Evolutionary conservation across 2,888 invertebrate species (phyloP).

Genomic region (Tachina fera): DNA sequence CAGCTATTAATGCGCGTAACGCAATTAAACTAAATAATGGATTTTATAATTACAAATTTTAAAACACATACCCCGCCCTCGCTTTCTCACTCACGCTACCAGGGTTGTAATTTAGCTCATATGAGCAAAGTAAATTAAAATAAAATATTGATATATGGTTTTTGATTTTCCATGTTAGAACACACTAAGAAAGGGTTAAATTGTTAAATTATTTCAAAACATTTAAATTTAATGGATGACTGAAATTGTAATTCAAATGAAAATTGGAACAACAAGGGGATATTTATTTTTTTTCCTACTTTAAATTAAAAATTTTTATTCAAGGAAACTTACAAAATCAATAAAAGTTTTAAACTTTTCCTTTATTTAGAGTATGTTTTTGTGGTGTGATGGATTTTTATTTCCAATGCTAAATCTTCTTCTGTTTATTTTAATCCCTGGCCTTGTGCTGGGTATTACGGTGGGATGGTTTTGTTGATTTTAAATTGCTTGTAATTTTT

Average conservation of each 20-base stretch:
- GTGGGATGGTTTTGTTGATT: slow-evolving; percentile 31
- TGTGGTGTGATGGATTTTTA: slow-evolving; percentile 23
- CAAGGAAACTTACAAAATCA: slow-evolving; percentile 44
- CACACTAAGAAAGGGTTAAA: slow-evolving; percentile 67
- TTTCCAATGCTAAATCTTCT: slow-evolving; percentile 26
- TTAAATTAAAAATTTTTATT: slow-evolving; percentile 10
- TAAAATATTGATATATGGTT: slow-evolving; percentile 60
- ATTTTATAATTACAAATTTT: slow-evolving; percentile 71
- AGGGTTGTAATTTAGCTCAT: not conserved
- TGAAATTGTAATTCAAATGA: not conserved
- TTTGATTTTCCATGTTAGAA: slow-evolving; percentile 44
- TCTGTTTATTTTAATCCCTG: slow-evolving; percentile 43
- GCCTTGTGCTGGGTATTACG: slow-evolving; percentile 60
- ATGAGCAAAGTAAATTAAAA: slow-evolving; percentile 7
- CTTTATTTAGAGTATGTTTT: not conserved
- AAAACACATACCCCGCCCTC: slow-evolving; percentile 1
- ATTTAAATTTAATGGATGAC: slow-evolving; percentile 72
- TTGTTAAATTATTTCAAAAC: slow-evolving; percentile 74
- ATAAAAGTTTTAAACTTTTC: slow-evolving; percentile 1
- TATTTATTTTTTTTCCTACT: not conserved
- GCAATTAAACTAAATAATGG: slow-evolving; percentile 74
- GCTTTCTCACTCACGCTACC: not conserved
- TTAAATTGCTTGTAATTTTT: slow-evolving; percentile 40
- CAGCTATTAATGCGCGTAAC: slow-evolving; percentile 71
- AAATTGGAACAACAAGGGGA: not conserved